Evolutionary conservation across 1,140 invertebrate genomes (phyloP).

Genomic region (Drosophila erecta): DNA sequence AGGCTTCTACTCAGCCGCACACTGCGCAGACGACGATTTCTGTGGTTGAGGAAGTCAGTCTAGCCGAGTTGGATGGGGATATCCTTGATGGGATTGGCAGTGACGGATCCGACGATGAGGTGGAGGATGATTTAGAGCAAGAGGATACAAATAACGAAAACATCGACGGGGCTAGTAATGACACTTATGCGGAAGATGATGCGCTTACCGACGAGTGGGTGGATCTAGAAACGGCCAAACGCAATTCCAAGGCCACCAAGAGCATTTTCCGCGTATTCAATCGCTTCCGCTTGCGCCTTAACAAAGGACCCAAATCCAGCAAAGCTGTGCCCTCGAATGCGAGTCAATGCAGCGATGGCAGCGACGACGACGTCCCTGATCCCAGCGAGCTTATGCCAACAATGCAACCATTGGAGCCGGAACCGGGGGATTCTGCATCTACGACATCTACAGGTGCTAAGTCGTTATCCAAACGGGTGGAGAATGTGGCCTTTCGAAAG

Average conservation of each 20-base stretch:
- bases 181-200: neutral
- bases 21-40: too few relatives aligned
- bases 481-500: slow-evolving; percentile 56
- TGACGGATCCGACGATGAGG: slow-evolving; percentile 23
- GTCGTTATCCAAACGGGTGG: slow-evolving; percentile 15
- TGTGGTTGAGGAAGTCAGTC: neutral
- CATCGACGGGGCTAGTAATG: too few relatives aligned
- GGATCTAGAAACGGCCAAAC: slow-evolving; percentile 29
- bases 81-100: slow-evolving; percentile 46
- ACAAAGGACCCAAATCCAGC: neutral
- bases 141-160: neutral
- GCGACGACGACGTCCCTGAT: slow-evolving; percentile 10
- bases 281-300: slow-evolving; percentile 34
- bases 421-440: neutral
- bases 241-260: neutral
- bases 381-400: slow-evolving; percentile 27
- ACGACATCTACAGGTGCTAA: neutral
- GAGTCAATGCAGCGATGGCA: slow-evolving; percentile 8
- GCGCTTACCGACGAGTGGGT: slow-evolving; percentile 40
- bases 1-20: neutral
- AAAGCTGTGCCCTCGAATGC: neutral
- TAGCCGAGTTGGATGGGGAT: slow-evolving; percentile 9
- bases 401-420: slow-evolving; percentile 23
- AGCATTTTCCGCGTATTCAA: slow-evolving; percentile 36
- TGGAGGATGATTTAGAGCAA: neutral